Percentiles rank a stretch among this genome's conserved stretches.
Evolutionary conservation across 1,140 invertebrate species (phyloP).

Genomic region (Colletes latitarsis): DNA sequence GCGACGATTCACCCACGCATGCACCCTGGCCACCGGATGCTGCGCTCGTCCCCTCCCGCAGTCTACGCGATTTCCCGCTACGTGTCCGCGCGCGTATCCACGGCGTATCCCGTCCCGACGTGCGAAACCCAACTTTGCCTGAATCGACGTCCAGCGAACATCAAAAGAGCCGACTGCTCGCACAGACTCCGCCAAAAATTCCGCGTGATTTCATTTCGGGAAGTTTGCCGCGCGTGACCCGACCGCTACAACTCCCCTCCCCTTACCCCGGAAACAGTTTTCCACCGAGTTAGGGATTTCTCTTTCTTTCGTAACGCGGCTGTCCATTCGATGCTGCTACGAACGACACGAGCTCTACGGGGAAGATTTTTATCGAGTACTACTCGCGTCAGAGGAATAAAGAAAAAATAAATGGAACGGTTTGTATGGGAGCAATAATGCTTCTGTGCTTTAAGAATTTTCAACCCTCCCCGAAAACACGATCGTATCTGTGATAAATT

Average conservation of each 20-base stretch:
- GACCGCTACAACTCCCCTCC: background rate
- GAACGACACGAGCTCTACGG: too few relatives aligned
- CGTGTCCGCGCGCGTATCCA: slow-evolving; percentile 54
- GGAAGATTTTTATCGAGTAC: too few relatives aligned
- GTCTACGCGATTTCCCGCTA: slow-evolving; percentile 72
- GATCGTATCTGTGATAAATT: too few relatives aligned
- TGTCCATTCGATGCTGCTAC: too few relatives aligned
- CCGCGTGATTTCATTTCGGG: slow-evolving; percentile 33
- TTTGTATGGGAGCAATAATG: too few relatives aligned
- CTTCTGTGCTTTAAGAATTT: too few relatives aligned
- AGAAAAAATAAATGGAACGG: too few relatives aligned
- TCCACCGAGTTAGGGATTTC: too few relatives aligned
- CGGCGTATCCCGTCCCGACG: slow-evolving; percentile 56
- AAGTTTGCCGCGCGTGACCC: background rate
- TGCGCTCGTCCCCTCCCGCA: slow-evolving; percentile 61
- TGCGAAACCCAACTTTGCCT: slow-evolving; percentile 52
- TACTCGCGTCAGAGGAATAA: too few relatives aligned
- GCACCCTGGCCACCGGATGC: slow-evolving; percentile 67
- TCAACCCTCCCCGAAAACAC: too few relatives aligned
- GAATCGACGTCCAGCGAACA: slow-evolving; percentile 48
- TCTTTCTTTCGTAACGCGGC: too few relatives aligned
- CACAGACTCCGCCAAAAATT: slow-evolving; percentile 42
- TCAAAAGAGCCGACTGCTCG: slow-evolving; percentile 54
- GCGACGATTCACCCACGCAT: slow-evolving; percentile 15
- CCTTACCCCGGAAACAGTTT: background rate